Conservation (phyloP, 2,888 invertebrate species). For the Hydraecia micacea region DNA sequence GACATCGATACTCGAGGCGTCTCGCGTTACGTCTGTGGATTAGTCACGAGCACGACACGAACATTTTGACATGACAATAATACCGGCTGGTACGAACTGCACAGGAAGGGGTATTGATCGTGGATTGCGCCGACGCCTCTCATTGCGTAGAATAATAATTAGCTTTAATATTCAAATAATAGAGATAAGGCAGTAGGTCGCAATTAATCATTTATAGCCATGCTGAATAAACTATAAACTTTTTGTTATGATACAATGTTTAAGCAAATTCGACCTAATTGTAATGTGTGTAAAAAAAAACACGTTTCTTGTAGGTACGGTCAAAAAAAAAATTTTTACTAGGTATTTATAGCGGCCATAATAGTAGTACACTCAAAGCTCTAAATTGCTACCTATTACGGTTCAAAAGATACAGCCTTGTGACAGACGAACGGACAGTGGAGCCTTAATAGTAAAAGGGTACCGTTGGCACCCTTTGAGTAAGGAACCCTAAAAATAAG, state of each 20-base stretch:
- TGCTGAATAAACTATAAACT: conserved; percentile 38
- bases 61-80: conserved; percentile 38
- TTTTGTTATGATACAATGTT: not conserved
- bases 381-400: not conserved
- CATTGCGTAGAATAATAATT: conserved; percentile 35
- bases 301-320: not conserved
- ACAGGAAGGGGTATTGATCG: conserved; percentile 50
- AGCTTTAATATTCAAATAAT: conserved; percentile 34
- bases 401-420: not conserved
- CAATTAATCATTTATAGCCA: conserved; percentile 35
- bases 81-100: not conserved
- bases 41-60: conserved; percentile 19
- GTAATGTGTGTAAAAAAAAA: not conserved
- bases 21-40: conserved; percentile 20
- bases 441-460: not conserved
- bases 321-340: not conserved
- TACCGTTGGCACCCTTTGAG: not conserved
- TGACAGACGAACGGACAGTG: not conserved
- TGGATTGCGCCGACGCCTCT: conserved; percentile 13
- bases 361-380: not conserved
- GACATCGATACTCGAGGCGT: conserved; percentile 6
- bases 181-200: conserved; percentile 43
- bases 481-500: not conserved
- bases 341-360: not conserved
- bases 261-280: not conserved